These are phyloP conservation scores for Sclerurus mexicanus DNA, from an alignment of 2,113 vertebrate species.

Conservation along the genomic window DNA sequence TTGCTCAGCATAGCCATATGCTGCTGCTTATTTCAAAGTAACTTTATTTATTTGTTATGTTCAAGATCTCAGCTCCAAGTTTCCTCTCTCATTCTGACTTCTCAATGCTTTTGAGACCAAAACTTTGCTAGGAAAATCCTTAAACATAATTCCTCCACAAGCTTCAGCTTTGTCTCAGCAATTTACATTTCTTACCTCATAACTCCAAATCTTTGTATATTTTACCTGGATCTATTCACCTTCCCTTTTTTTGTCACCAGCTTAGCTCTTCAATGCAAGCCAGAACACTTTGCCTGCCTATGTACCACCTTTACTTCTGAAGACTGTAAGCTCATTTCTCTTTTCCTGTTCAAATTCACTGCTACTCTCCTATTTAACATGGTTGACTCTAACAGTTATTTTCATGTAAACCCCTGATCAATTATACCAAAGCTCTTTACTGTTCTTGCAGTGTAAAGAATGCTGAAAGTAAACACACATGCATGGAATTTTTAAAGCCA, in stretches of 20 bases:
- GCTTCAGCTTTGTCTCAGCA: background rate
- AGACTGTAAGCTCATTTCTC: background rate
- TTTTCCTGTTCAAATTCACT: background rate
- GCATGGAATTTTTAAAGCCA: rapidly evolving
- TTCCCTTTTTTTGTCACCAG: background rate
- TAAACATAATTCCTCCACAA: background rate
- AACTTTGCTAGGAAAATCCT: background rate
- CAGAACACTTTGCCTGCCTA: background rate
- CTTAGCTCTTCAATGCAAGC: background rate
- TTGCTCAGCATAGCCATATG: background rate
- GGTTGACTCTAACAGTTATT: background rate
- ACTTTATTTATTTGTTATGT: background rate
- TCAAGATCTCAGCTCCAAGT: background rate
- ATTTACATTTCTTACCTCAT: background rate
- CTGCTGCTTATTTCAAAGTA: background rate
- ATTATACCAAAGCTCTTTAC: background rate
- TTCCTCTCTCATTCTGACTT: background rate
- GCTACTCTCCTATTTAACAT: background rate
- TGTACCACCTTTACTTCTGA: background rate
- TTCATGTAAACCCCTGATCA: background rate
- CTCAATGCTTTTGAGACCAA: background rate
- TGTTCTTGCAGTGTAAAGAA: background rate
- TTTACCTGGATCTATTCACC: background rate
- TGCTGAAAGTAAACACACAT: background rate
- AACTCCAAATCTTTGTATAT: background rate